Evolutionary conservation across 2,113 vertebrate genomes (phyloP), one percentile per base, ranked within the genome.

Genomic region (Ictidomys tridecemlineatus): DNA sequence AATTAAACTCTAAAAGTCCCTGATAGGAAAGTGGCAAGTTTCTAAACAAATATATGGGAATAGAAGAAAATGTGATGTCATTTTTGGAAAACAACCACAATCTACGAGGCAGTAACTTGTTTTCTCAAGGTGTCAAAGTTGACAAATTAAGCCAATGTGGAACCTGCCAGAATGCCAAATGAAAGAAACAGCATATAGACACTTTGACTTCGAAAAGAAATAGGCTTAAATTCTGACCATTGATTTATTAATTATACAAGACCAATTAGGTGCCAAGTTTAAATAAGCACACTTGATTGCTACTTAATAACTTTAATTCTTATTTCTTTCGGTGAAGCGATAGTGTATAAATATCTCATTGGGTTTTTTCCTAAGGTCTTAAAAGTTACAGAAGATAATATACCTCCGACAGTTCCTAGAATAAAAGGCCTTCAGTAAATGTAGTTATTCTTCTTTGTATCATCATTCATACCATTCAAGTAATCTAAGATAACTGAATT

Each of bases 101-200:
- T 5, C 30, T 0, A 45, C 10, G 24, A 18, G 17, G 6, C 26
- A 34, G 58, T 8, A 20, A 5, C 4, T 37, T 8, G 1, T 73
- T 58, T 74, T 73, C 22, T 85, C 24, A 72, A 6, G 24, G 48
- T 51, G 26, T 61, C 5, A 10, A 70, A 88, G 16, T 16, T 61
- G 12, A 34, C 20, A 83, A 70, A 58, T 2, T 82, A 32, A 89
- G 30, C 28, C 72, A 72, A 51, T 51, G 17, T 18, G 37, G 32
- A 80, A 90, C 56, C 8, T 51, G 6, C 17, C n/a, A 86, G 58
- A 37, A 3, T 48, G 16, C 8, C 45, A 34, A 67, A 4, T 14
- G 6, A 79, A 72, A 77, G 16, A 53, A 56, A 78, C 4, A 67
- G 0, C 32, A 42, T 28, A 7, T 28, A 42, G 28, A 7, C 5